A percentile compares a stretch with the other conserved stretches of the same genome.
Evolutionary conservation across 1,140 invertebrate genomes (phyloP).

Genomic region (Achroia grisella): DNA sequence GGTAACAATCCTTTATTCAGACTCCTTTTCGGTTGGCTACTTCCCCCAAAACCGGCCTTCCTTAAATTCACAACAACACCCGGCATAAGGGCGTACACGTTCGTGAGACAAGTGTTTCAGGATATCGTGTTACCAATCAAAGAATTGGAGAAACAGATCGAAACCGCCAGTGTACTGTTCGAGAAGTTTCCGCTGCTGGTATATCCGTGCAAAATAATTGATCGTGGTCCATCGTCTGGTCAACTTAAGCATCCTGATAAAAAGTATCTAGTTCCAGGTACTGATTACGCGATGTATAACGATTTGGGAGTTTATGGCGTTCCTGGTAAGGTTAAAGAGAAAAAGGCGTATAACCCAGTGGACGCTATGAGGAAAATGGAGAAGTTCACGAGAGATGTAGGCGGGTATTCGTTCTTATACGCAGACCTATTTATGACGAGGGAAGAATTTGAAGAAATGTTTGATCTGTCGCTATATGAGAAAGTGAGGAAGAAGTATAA

Average conservation of each 20-base stretch:
- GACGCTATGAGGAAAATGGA: slow-evolving; percentile 69
- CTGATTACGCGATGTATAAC: slow-evolving; percentile 80
- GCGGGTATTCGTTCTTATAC: slow-evolving; percentile 81
- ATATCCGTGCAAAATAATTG: slow-evolving; percentile 84
- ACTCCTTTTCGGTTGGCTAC: slow-evolving; percentile 83
- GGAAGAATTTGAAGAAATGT: slow-evolving; percentile 87
- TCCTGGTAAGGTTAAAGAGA: slow-evolving; percentile 77
- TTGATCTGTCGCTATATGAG: slow-evolving; percentile 87
- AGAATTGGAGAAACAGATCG: slow-evolving; percentile 78
- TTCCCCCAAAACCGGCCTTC: slow-evolving; percentile 88
- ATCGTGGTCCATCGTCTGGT: slow-evolving; percentile 82
- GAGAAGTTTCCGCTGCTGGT: slow-evolving; percentile 88
- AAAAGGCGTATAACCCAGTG: slow-evolving; percentile 72
- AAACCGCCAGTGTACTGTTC: slow-evolving; percentile 78
- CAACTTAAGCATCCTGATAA: slow-evolving; percentile 72
- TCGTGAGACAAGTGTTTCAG: slow-evolving; percentile 87
- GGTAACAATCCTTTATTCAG: slow-evolving; percentile 87
- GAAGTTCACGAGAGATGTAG: slow-evolving; percentile 74
- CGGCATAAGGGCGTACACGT: slow-evolving; percentile 85
- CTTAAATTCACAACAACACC: slow-evolving; percentile 88
- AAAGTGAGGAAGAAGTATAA: slow-evolving; percentile 76
- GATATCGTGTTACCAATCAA: slow-evolving; percentile 87
- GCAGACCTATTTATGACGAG: slow-evolving; percentile 88
- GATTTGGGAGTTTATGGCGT: slow-evolving; percentile 88
- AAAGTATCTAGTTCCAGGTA: slow-evolving; percentile 78